Percentiles rank a stretch among this genome's conserved stretches.
Conservation (phyloP, 35 echinoderm and acorn worm genomes). For the Eucidaris tribuloides region DNA sequence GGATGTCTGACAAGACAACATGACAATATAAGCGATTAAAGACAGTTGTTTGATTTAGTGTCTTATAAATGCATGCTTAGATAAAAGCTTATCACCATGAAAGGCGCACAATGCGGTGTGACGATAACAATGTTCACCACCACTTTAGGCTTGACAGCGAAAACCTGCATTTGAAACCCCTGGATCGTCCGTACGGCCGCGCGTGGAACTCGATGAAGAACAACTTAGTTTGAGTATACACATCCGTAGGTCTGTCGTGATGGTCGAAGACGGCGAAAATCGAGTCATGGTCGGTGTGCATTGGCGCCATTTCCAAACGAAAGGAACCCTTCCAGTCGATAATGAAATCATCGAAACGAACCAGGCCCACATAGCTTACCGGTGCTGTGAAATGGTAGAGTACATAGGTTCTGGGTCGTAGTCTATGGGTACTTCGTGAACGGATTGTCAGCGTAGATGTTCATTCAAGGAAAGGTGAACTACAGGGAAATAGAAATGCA, state of each 20-base stretch:
- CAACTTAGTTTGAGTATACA: background rate
- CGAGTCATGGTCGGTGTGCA: background rate
- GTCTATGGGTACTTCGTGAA: background rate
- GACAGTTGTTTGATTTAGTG: too few relatives aligned
- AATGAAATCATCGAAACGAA: background rate
- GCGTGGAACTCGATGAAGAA: conserved; percentile 6
- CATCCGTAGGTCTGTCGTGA: background rate
- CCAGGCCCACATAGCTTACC: background rate
- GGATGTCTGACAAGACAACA: too few relatives aligned
- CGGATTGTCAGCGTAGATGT: background rate
- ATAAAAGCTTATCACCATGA: too few relatives aligned
- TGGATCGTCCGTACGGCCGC: background rate
- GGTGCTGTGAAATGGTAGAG: background rate
- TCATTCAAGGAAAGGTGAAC: background rate
- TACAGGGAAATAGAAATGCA: background rate
- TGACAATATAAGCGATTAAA: too few relatives aligned
- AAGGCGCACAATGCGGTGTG: too few relatives aligned
- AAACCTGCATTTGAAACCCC: background rate
- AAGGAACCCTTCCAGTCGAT: conserved; percentile 5
- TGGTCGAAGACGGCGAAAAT: background rate
- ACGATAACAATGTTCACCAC: too few relatives aligned
- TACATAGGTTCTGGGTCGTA: background rate
- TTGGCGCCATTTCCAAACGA: background rate
- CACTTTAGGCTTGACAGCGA: too few relatives aligned
- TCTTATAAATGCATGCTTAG: too few relatives aligned